Conservation (phyloP, 1,140 invertebrate species). For the Apis dorsata region DNA sequence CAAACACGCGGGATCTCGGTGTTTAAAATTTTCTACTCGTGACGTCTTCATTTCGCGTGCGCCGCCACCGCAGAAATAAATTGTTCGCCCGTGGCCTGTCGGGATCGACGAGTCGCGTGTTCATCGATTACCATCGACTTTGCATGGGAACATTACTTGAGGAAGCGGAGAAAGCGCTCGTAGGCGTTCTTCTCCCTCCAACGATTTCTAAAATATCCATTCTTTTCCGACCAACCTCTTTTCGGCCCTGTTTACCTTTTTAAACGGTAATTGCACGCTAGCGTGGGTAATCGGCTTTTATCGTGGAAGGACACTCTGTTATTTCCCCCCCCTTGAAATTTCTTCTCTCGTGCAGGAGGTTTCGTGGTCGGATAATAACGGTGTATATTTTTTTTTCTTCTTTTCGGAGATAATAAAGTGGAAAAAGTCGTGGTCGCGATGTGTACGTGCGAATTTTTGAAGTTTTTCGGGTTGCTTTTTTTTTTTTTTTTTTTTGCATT, state of each 20-base stretch:
- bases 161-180: neutral
- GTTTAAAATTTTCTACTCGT: neutral
- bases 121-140: slow-evolving; percentile 16
- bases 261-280: neutral
- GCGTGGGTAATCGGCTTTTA: neutral
- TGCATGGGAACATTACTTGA: neutral
- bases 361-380: no score
- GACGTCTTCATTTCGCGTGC: slow-evolving; percentile 20
- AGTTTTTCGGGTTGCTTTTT: neutral
- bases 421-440: no score
- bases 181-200: neutral
- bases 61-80: neutral
- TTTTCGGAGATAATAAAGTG: no score
- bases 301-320: neutral
- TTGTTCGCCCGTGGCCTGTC: neutral
- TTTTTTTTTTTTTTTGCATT: neutral
- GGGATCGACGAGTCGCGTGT: slow-evolving; percentile 16
- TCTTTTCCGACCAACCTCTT: neutral
- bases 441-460: no score
- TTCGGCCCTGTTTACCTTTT: slow-evolving; percentile 4
- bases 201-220: neutral
- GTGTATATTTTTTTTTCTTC: no score
- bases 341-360: neutral
- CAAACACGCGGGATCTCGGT: neutral
- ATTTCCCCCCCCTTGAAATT: neutral